phyloP scores from a whole-genome alignment of 2,888 invertebrate genomes.

The Aphidius colemani region DNA sequence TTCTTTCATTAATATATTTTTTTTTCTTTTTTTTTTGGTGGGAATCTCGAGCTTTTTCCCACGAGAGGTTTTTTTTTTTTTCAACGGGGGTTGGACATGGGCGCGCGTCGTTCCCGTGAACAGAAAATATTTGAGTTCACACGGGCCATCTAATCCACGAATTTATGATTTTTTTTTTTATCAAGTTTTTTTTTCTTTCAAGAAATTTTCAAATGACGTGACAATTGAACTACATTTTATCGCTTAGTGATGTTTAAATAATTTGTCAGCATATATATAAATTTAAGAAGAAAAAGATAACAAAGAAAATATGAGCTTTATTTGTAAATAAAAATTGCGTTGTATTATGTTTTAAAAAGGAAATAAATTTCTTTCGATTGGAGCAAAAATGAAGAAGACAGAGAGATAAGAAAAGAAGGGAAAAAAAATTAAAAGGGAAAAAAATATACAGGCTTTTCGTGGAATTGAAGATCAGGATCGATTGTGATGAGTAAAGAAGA shows the following conservation, averaged over 20 bases:
- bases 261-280: conserved; percentile 1
- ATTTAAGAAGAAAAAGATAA: conserved; percentile 8
- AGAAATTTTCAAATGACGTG: conserved; percentile 5
- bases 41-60: not conserved
- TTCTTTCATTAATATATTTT: too few relatives aligned
- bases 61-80: not conserved
- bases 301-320: not conserved
- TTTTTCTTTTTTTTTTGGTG: not conserved
- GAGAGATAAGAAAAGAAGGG: not conserved
- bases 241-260: conserved; percentile 10
- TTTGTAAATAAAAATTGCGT: not conserved
- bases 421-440: conserved; percentile 3
- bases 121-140: not conserved
- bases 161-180: conserved; percentile 5
- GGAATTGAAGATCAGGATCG: conserved; percentile 25
- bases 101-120: not conserved
- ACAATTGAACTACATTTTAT: not conserved
- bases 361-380: conserved; percentile 29
- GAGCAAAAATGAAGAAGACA: conserved; percentile 12
- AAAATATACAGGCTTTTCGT: conserved; percentile 14
- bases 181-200: conserved; percentile 7
- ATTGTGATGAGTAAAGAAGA: conserved; percentile 9
- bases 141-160: not conserved
- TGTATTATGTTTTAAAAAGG: conserved; percentile 2
- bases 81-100: too few relatives aligned